phyloP scores from a whole-genome alignment of 2,797 vertebrate species.

The Pipistrellus pipistrellus region DNA sequence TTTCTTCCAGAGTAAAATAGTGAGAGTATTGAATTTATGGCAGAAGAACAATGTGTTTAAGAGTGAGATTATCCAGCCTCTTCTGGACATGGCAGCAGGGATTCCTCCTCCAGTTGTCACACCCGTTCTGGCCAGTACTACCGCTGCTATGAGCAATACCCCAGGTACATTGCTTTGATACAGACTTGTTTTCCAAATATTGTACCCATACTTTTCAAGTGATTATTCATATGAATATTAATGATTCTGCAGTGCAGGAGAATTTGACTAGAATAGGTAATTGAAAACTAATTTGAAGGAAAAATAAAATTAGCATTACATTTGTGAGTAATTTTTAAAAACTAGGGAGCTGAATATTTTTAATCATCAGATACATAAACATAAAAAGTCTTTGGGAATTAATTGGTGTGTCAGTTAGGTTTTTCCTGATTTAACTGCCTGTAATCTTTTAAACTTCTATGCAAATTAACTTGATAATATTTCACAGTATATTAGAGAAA shows the following conservation, averaged over 20 bases:
- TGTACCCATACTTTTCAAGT: fast-evolving
- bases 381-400: neutral
- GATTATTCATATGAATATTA: neutral
- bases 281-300: neutral
- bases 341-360: conserved; percentile 17
- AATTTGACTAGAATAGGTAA: neutral
- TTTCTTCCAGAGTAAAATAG: conserved; percentile 96
- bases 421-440: neutral
- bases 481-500: neutral
- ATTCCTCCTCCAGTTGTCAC: conserved; percentile 96
- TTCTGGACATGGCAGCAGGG: conserved; percentile 98
- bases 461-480: neutral
- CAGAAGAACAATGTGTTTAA: conserved; percentile 99
- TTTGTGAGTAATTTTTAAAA: conserved; percentile 39
- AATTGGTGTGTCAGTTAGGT: neutral
- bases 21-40: conserved; percentile 99
- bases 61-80: conserved; percentile 99
- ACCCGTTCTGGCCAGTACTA: conserved; percentile 93
- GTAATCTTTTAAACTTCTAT: neutral
- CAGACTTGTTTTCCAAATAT: too few relatives aligned
- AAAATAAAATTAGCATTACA: conserved; percentile 17
- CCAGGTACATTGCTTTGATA: conserved; percentile 90
- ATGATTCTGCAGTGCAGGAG: neutral
- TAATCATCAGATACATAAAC: neutral
- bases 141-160: conserved; percentile 95